Base-by-base conservation (phyloP, 2,113 vertebrate species). In the Scartelaos histophorus region DNA sequence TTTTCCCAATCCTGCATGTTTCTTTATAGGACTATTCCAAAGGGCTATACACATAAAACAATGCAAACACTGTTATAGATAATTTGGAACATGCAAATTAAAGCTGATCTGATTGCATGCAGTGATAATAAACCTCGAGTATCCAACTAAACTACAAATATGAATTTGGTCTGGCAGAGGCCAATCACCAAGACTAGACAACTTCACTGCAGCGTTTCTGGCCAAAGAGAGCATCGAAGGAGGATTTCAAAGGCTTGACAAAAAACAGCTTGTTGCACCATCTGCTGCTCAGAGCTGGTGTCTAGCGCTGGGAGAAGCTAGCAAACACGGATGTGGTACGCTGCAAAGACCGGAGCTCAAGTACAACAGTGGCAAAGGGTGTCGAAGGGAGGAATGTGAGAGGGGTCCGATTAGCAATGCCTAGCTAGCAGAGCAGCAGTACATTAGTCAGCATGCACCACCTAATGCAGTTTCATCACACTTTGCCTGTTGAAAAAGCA, bases 371-470 rank as follows among this genome's bases (percentile, higher is more conserved):
- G 69, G 69, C 62, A 5, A 11, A 60, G 24, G 82, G 53, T 9
- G 56, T 57, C 17, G n/a, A n/a, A 38, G 81, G 70, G 78, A 85
- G 85, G 84, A 88, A 90, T 91, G 90, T 83, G 82, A 81, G 54
- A 70, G 54, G 80, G 73, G 71, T 47, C 62, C 66, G 76, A 53
- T 79, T 73, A 74, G 87, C 73, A 5, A 77, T 65, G 69, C 51
- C 69, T 75, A 75, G 70, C 77, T 70, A 81, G 70, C 49, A 88
- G 19, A 21, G 51, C 71, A 78, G 76, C 53, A 88, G 83, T 71
- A 85, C 84, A 79, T 85, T 78, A 78, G 75, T 84, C 76, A 78
- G 82, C 88, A 91, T 89, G 87, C 87, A 88, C 71, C 78, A 84
- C 83, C 65, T 69, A 81, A 80, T 62, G 86, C 79, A 69, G 38